Evolutionary conservation across 2,797 vertebrate genomes (phyloP).

Genomic region (Acanthis flammea): DNA sequence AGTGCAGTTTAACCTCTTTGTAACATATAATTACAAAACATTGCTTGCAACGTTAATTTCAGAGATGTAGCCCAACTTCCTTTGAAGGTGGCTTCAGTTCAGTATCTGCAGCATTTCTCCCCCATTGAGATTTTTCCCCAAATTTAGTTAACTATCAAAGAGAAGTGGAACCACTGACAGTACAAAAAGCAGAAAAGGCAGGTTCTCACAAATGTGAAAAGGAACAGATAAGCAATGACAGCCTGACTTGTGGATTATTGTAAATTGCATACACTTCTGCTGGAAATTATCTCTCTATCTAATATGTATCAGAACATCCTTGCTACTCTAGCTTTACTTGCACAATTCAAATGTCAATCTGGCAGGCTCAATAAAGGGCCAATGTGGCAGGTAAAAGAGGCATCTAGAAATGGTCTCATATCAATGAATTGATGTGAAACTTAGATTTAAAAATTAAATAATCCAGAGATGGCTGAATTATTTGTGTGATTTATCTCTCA

Average conservation of each 20-base stretch:
- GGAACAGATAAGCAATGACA: not conserved
- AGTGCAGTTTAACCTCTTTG: slow-evolving; percentile 1
- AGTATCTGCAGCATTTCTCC: not conserved
- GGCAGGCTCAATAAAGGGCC: not conserved
- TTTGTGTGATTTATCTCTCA: not conserved
- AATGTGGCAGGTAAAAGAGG: not conserved
- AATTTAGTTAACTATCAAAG: not conserved
- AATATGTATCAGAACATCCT: not conserved
- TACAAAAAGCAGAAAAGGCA: not conserved
- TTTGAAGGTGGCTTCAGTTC: slow-evolving; percentile 2
- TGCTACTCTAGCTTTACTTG: not conserved
- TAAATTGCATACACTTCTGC: not conserved
- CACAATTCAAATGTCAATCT: not conserved
- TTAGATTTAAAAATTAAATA: not conserved
- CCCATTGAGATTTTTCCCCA: not conserved
- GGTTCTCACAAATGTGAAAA: not conserved
- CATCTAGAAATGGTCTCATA: not conserved
- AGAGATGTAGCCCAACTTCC: not conserved
- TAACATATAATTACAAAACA: slow-evolving; percentile 16
- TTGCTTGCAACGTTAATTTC: slow-evolving; percentile 18
- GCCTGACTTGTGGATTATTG: not conserved
- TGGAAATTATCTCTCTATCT: not conserved
- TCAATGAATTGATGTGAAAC: not conserved
- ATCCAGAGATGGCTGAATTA: not conserved
- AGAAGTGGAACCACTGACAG: not conserved